A percentile compares a stretch with the other conserved stretches of the same genome.
Evolutionary conservation across 2,797 vertebrate genomes (phyloP).

Genomic region (Orestias chungarensis): DNA sequence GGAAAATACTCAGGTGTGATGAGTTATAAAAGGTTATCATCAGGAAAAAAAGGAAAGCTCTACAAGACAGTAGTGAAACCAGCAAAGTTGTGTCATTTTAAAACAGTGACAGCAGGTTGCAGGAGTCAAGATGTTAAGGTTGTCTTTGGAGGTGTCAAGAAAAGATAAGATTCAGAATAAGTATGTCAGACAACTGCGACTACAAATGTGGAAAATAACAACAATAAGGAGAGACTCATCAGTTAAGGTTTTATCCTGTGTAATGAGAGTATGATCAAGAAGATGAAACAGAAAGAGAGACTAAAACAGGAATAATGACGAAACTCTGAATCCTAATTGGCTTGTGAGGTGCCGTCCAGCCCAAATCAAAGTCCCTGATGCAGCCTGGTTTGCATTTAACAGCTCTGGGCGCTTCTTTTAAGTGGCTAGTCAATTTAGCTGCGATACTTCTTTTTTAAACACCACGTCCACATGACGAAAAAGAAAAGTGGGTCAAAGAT

Average conservation of each 20-base stretch:
- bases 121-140: too few species aligned
- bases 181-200: too few species aligned
- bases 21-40: background rate
- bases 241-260: conserved; percentile 5
- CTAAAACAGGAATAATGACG: conserved; percentile 29
- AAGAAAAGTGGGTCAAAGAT: conserved; percentile 64
- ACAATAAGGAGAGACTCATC: conserved; percentile 27
- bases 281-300: conserved; percentile 57
- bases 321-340: conserved; percentile 34
- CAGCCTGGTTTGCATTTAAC: conserved; percentile 26
- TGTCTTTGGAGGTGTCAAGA: too few species aligned
- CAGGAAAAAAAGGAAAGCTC: background rate
- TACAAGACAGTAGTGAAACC: background rate
- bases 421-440: conserved; percentile 18
- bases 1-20: background rate
- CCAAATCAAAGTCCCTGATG: conserved; percentile 25
- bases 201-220: too few species aligned
- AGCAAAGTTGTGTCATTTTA: background rate
- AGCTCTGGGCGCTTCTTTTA: conserved; percentile 28
- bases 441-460: conserved; percentile 35
- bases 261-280: background rate
- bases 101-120: background rate
- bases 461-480: conserved; percentile 18
- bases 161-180: too few species aligned
- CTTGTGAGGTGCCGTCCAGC: conserved; percentile 40